Base-by-base conservation (phyloP, 92 coral and sea anemone genomes). In the Bergia puertoricense region DNA sequence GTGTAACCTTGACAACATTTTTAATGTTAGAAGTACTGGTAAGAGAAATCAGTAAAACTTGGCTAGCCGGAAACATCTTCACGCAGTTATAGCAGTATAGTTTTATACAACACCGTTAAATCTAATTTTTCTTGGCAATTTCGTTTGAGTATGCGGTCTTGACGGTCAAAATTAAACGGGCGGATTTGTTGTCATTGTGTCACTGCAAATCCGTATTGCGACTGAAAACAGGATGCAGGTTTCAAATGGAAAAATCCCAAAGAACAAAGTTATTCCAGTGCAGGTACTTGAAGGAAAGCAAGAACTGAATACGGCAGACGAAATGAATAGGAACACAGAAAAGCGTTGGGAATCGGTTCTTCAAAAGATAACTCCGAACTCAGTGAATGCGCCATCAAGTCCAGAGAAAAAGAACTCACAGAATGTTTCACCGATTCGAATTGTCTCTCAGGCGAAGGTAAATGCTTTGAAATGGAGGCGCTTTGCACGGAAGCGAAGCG, bases 381-480 rank as follows among this genome's bases (percentile, higher is more conserved):
- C 88, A 59, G 39, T 3, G 18, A 75, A 22, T 7, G 36, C 71
- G 45, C 73, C 73, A 54, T 42, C 81, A 5, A 86, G 73, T 42
- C 76, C 79, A 16, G 81, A 81, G 45, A 88, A 83, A 57, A 85
- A 86, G 73, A 92, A 90, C 42, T 85, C 91, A 48, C 92, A 89
- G 38, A 79, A 74, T 13, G 86, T 90, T 45, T 92, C 96, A 30
- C 94, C 96, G 42, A 67, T 94, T 40, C 86, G 82, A 76, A 72
- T 92, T 9, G 91, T 91, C 8, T 82, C 93, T 14, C 94, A 94
- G 51, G 94, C 94, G 23, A 96, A 95, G 86, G 56, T 91, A 13
- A 92, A 92, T 22, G 93, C 93, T 42, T 88, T 95, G 43, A 89
- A 93, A 94, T 96, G 99, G 99, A 90, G 89, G 62, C 90, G 90